Percentiles rank a stretch among this genome's conserved stretches.
These are phyloP conservation scores for Drosophila merina DNA, from an alignment of 2,888 invertebrate genomes.

Conservation along the genomic window DNA sequence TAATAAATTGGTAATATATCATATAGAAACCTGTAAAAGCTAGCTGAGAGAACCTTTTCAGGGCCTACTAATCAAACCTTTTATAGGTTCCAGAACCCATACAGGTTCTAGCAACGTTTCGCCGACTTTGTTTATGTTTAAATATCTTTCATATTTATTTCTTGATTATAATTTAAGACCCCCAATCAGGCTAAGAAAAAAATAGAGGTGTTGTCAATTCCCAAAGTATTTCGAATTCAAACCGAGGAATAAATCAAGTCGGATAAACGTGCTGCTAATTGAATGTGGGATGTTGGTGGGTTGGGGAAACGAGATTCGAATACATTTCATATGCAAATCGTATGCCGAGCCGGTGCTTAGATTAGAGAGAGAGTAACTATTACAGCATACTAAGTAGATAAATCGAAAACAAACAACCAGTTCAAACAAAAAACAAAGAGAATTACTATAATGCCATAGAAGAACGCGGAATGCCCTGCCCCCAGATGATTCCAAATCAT, in stretches of 20 bases:
- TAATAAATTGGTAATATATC: too few relatives aligned
- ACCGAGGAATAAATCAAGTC: not conserved
- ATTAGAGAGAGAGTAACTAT: not conserved
- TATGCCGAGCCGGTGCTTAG: not conserved
- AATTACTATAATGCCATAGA: not conserved
- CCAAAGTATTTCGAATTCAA: constrained; percentile 1
- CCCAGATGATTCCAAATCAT: not conserved
- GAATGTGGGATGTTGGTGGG: not conserved
- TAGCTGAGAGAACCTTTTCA: too few relatives aligned
- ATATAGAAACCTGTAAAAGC: too few relatives aligned
- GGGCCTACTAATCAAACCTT: too few relatives aligned
- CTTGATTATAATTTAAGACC: not conserved
- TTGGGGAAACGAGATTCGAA: not conserved
- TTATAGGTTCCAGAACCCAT: too few relatives aligned
- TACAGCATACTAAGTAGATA: constrained; percentile 2
- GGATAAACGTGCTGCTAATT: not conserved
- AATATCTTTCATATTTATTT: too few relatives aligned
- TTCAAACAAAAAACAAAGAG: not conserved
- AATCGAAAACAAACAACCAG: constrained; percentile 4
- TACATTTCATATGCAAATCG: constrained; percentile 13
- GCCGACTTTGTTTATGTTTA: too few relatives aligned
- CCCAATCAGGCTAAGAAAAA: not conserved
- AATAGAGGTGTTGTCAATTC: not conserved
- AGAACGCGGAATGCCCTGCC: not conserved
- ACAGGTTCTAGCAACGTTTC: too few relatives aligned